Conservation (phyloP, 2,113 vertebrate species). For the Zosterops japonicus region DNA sequence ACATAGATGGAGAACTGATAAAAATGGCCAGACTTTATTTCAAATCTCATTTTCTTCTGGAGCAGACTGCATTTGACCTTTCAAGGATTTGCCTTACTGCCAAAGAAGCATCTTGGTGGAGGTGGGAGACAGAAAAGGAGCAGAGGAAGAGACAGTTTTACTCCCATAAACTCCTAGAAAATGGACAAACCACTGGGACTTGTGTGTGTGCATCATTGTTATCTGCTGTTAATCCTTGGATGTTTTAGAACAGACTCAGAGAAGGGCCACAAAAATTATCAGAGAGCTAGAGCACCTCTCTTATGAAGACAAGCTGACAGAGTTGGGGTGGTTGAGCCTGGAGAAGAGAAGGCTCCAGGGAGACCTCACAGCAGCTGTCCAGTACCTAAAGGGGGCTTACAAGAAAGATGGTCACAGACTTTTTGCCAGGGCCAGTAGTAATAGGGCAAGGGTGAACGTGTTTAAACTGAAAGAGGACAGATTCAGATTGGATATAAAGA, state of each 20-base stretch:
- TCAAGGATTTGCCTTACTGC: not conserved
- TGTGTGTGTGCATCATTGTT: not conserved
- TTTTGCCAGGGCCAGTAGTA: not conserved
- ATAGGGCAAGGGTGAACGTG: not conserved
- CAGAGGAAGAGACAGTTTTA: not conserved
- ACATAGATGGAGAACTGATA: not conserved
- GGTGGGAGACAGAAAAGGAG: not conserved
- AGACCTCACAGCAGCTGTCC: not conserved
- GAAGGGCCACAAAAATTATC: not conserved
- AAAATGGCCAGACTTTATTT: not conserved
- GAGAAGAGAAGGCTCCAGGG: not conserved
- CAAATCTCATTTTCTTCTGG: not conserved
- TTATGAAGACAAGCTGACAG: not conserved
- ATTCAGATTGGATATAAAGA: not conserved
- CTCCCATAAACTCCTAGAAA: not conserved
- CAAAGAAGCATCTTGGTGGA: not conserved
- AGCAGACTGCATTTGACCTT: not conserved
- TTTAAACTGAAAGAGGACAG: not conserved
- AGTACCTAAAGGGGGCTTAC: not conserved
- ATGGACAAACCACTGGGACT: not conserved
- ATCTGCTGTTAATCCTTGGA: not conserved
- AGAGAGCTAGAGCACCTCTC: not conserved
- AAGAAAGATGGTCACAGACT: not conserved
- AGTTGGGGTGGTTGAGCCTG: not conserved
- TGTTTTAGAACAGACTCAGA: not conserved